These are phyloP conservation scores for Brotula barbata DNA, from an alignment of 2,797 vertebrate genomes.

Conservation along the genomic window DNA sequence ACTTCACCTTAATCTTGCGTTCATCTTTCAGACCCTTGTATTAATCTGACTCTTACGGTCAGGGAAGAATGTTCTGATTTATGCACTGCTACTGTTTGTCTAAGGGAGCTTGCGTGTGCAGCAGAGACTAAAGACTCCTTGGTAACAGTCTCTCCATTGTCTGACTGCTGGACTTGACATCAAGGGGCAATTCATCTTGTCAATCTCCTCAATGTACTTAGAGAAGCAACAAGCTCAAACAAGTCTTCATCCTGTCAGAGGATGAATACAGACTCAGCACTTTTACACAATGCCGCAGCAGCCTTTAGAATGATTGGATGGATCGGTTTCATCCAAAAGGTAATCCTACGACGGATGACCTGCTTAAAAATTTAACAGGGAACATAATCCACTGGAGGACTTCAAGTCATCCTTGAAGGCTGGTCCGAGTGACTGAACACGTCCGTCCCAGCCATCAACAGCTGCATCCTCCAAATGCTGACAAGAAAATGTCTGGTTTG, in stretches of 20 bases:
- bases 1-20: neutral
- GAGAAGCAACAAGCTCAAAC: constrained; percentile 40
- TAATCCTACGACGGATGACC: neutral
- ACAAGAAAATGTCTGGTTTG: no score
- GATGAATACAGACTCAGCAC: constrained; percentile 1
- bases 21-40: no score
- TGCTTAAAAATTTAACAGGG: neutral
- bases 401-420: neutral
- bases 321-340: neutral
- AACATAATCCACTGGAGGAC: neutral
- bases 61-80: neutral
- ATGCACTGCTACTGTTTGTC: constrained; percentile 6
- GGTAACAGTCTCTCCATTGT: constrained; percentile 48
- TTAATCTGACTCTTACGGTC: neutral
- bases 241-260: constrained; percentile 10
- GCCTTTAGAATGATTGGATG: neutral
- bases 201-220: constrained; percentile 13
- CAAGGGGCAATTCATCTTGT: constrained; percentile 35
- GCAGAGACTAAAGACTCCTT: constrained; percentile 12
- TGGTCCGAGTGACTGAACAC: no score
- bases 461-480: no score
- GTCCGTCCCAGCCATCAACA: no score
- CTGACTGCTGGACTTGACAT: constrained; percentile 40
- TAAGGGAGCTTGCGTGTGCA: constrained; percentile 1
- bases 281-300: neutral